A percentile compares a stretch with the other conserved stretches of the same genome.
Conservation (phyloP, 2,888 invertebrate species). For the Tachina lurida region DNA sequence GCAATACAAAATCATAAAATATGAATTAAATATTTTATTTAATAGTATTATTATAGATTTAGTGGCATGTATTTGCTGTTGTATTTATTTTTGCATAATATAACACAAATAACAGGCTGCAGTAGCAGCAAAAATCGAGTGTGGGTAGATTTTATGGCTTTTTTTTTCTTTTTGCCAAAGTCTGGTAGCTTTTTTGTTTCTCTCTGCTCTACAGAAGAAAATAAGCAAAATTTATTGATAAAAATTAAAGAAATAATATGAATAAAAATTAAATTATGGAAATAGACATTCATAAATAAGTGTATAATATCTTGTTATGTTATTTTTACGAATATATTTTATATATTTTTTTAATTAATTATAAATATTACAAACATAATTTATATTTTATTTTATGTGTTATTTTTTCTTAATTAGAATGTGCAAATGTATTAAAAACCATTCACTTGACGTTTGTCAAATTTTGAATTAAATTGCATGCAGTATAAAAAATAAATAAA, state of each 20-base stretch:
- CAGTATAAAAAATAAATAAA: no score
- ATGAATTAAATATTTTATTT: constrained; percentile 61
- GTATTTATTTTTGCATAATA: constrained; percentile 39
- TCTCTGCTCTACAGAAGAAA: not conserved
- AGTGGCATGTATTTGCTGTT: constrained; percentile 8
- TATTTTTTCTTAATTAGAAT: constrained; percentile 28
- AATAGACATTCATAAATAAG: constrained; percentile 8
- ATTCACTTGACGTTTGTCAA: no score
- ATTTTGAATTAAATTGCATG: no score
- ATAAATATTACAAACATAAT: constrained; percentile 42
- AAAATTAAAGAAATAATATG: constrained; percentile 8
- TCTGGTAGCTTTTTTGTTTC: constrained; percentile 44
- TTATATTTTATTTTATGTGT: not conserved
- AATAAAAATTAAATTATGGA: constrained; percentile 28
- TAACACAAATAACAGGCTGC: constrained; percentile 12
- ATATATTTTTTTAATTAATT: constrained; percentile 42
- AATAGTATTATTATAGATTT: constrained; percentile 34
- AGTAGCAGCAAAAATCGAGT: constrained; percentile 16
- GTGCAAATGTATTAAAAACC: not conserved
- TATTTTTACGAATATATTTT: constrained; percentile 20
- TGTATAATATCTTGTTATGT: constrained; percentile 10
- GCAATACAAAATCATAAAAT: constrained; percentile 25
- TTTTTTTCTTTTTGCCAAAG: constrained; percentile 33
- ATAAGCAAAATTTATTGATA: not conserved
- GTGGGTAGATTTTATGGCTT: constrained; percentile 59